These are phyloP conservation scores for Dromius quadrimaculatus DNA, from an alignment of 2,888 invertebrate species.

Conservation along the genomic window DNA sequence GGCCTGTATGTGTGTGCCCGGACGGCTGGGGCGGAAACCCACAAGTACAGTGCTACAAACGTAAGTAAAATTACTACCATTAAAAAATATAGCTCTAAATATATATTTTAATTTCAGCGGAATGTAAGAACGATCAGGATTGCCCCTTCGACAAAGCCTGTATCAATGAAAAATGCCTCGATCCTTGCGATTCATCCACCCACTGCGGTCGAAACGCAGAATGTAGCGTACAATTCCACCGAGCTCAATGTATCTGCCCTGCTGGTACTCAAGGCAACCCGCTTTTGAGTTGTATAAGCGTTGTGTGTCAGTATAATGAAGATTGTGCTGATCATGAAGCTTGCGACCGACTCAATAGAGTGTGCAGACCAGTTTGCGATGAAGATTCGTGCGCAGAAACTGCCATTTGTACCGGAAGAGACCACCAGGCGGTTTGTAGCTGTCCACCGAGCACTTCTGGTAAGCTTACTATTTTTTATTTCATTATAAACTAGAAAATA, in stretches of 20 bases:
- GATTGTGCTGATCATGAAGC: constrained; percentile 88
- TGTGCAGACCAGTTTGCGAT: constrained; percentile 85
- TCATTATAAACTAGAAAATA: too few species aligned
- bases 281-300: constrained; percentile 82
- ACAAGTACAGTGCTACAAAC: constrained; percentile 85
- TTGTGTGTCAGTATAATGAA: constrained; percentile 88
- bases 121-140: constrained; percentile 82
- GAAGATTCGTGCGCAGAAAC: constrained; percentile 84
- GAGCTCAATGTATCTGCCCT: constrained; percentile 86
- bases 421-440: constrained; percentile 82
- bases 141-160: constrained; percentile 90
- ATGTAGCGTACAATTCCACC: constrained; percentile 81
- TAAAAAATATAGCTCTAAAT: not conserved
- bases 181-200: constrained; percentile 77
- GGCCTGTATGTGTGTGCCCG: constrained; percentile 87
- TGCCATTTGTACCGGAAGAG: constrained; percentile 80
- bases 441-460: constrained; percentile 83
- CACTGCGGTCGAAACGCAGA: constrained; percentile 85
- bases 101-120: constrained; percentile 72
- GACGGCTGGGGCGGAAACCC: constrained; percentile 91
- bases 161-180: constrained; percentile 81
- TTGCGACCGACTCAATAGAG: constrained; percentile 85
- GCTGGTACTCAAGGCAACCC: constrained; percentile 88
- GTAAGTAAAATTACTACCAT: constrained; percentile 70
- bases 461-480: too few species aligned